Percentiles rank a stretch among this genome's conserved stretches.
Evolutionary conservation across 2,113 vertebrate genomes (phyloP).

Genomic region (Festucalex cinctus): DNA sequence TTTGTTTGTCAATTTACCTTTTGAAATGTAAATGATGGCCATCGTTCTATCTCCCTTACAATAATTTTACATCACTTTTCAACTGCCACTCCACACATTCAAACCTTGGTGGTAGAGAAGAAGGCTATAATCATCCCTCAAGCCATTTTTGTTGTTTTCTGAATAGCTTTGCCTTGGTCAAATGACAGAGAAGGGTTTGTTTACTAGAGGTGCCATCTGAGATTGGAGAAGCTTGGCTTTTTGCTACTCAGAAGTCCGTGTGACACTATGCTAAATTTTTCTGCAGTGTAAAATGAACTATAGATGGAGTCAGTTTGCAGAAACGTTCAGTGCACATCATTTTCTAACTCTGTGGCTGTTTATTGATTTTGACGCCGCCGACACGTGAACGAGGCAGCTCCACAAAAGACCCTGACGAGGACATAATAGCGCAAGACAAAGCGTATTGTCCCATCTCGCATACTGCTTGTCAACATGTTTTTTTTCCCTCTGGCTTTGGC

Average conservation of each 20-base stretch:
- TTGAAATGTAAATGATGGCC: no score
- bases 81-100: no score
- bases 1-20: no score
- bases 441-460: slow-evolving; percentile 4
- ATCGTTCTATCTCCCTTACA: no score
- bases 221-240: background rate
- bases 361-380: slow-evolving; percentile 18
- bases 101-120: no score
- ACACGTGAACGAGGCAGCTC: slow-evolving; percentile 3
- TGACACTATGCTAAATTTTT: no score
- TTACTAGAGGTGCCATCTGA: no score
- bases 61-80: no score
- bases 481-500: background rate
- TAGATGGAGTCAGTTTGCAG: background rate
- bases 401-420: slow-evolving; percentile 14
- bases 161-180: no score
- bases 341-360: slow-evolving; percentile 9
- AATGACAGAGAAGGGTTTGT: no score
- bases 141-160: no score
- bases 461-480: slow-evolving; percentile 3
- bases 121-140: no score
- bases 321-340: slow-evolving; percentile 6
- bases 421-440: background rate
- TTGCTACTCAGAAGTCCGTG: background rate
- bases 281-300: background rate